Base-by-base conservation (phyloP, 2,113 vertebrate species). In the Prionailurus viverrinus region DNA sequence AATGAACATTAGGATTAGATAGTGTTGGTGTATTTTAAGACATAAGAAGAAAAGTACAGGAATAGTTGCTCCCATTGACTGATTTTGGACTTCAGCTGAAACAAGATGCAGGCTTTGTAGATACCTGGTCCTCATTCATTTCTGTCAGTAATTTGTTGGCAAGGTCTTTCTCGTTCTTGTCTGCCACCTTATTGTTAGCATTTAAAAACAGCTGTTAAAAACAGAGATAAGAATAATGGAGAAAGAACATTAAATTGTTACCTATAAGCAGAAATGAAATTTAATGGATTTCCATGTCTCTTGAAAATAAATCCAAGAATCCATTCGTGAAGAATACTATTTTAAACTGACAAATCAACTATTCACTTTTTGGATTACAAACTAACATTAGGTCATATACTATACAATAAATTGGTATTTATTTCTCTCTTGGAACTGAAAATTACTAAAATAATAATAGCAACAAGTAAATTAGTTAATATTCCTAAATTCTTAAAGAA, bases 121-220 rank as follows among this genome's bases (percentile, higher is more conserved):
- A 99, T 99, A 99, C 99, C 99, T 99, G 99, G 98, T 99, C 99
- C 99, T 99, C 99, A 99, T 99, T 99, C 99, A 99, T 99, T 99
- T 99, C 99, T 99, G 99, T 99, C 99, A 99, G 99, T 99, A 99
- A 99, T 99, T 99, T 99, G 99, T 99, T 99, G 99, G 99, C 99
- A 99, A 99, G 99, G 99, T 99, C 99, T 99, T 99, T 99, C 99
- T 99, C 99, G 99, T 99, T 99, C 99, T 99, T 99, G 99, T 99
- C 99, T 99, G 99, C 99, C 98, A 99, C 99, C 98, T 99, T 99
- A 99, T 98, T 99, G 99, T 99, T 99, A 99, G 99, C 99, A 98
- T 99, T 99, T 99, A 99, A 99, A 99, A 99, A 99, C 94, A 99
- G 99, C 99, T 99, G 99, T 99, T 99, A 99, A 98, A 98, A 98